Conservation (phyloP, 2,888 invertebrate species). For the Harpagoxenus sublaevis region DNA sequence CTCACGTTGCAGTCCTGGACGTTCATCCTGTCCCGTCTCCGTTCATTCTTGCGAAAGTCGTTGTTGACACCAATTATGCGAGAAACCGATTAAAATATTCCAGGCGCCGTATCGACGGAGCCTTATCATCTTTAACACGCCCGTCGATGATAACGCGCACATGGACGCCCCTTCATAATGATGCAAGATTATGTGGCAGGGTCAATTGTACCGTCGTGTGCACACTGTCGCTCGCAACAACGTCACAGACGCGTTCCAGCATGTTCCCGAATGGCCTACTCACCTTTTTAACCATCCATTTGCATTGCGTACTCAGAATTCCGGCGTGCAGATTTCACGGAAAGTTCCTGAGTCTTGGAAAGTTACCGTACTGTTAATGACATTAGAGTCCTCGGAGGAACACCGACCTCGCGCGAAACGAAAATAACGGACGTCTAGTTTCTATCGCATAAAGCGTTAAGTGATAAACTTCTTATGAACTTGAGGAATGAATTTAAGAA, state of each 20-base stretch:
- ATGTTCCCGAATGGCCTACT: not conserved
- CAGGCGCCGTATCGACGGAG: slow-evolving; percentile 58
- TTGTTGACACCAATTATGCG: slow-evolving; percentile 26
- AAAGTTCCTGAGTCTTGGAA: not conserved
- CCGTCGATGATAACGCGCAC: slow-evolving; percentile 69
- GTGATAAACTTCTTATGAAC: not conserved
- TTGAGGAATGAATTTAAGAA: not conserved
- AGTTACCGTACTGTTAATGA: not conserved
- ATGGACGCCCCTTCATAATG: slow-evolving; percentile 72
- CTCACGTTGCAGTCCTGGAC: not conserved
- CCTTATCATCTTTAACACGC: slow-evolving; percentile 73
- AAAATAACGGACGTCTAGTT: not conserved
- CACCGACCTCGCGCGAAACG: not conserved
- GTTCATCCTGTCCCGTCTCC: not conserved
- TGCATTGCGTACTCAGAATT: not conserved
- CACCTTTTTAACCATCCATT: not conserved
- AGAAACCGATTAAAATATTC: slow-evolving; percentile 38
- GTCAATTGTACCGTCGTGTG: slow-evolving; percentile 45
- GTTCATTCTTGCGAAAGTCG: not conserved
- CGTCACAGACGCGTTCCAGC: slow-evolving; percentile 16
- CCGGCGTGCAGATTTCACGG: not conserved
- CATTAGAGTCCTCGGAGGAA: not conserved
- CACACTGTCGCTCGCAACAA: slow-evolving; percentile 1
- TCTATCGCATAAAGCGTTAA: not conserved
- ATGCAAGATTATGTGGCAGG: slow-evolving; percentile 64